Percentiles rank a stretch among this genome's conserved stretches.
These are phyloP conservation scores for Zonitis immaculata DNA, from an alignment of 2,888 invertebrate genomes.

Conservation along the genomic window DNA sequence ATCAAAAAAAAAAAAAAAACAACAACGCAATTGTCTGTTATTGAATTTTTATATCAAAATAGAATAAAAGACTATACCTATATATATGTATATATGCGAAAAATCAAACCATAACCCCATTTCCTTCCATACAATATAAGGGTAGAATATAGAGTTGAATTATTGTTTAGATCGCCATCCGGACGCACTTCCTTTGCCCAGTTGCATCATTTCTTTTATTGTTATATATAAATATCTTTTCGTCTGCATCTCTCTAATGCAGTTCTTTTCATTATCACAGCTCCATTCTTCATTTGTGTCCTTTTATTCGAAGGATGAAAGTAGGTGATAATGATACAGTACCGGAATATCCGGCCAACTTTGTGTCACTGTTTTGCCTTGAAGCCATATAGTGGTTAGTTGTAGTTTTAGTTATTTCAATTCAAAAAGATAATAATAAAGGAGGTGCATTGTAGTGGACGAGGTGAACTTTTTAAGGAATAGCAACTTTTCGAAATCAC, in stretches of 20 bases:
- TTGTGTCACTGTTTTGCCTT: conserved; percentile 42
- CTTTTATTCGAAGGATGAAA: conserved; percentile 44
- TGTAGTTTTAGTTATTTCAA: conserved; percentile 28
- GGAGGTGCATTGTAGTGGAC: conserved; percentile 42
- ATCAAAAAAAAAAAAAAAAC: not conserved
- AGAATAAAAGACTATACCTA: too few relatives aligned
- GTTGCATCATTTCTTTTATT: conserved; percentile 2
- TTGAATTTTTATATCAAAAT: conserved; percentile 30
- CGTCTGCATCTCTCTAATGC: conserved; percentile 37
- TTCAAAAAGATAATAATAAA: conserved; percentile 44
- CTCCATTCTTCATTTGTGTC: conserved; percentile 40
- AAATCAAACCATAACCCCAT: conserved; percentile 42
- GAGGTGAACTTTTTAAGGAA: conserved; percentile 38
- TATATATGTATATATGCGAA: conserved; percentile 38
- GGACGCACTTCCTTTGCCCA: conserved; percentile 31
- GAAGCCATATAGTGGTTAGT: conserved; percentile 31
- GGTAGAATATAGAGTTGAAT: not conserved
- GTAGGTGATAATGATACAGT: conserved; percentile 48
- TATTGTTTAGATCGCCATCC: not conserved
- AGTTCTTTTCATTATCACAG: conserved; percentile 45
- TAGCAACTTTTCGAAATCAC: conserved; percentile 39
- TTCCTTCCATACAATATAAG: conserved; percentile 24
- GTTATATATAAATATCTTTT: conserved; percentile 4
- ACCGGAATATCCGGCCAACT: conserved; percentile 46
- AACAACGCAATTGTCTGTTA: not conserved